Percentiles rank a stretch among this genome's conserved stretches.
These are phyloP conservation scores for Trissoscelio sp. DNA, from an alignment of 2,888 invertebrate genomes.

Conservation along the genomic window DNA sequence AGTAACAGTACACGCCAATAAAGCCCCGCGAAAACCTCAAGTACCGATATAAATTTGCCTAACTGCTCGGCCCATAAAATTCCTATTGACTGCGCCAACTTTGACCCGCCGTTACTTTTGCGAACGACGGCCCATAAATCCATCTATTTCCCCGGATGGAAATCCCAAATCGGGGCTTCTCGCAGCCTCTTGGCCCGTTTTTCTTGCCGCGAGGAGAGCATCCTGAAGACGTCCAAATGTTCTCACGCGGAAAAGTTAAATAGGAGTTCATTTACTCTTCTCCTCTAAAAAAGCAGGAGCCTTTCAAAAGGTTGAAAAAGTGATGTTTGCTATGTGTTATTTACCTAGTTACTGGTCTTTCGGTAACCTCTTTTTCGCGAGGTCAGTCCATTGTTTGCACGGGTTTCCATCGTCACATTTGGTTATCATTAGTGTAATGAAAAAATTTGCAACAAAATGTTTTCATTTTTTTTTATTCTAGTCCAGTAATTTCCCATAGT, in stretches of 20 bases:
- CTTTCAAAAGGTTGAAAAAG: conserved; percentile 22
- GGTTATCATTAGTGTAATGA: conserved; percentile 22
- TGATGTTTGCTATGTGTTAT: conserved; percentile 18
- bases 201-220: too few species aligned
- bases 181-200: background rate
- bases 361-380: conserved; percentile 26
- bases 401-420: conserved; percentile 7
- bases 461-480: too few species aligned
- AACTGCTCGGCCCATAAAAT: conserved; percentile 11
- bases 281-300: conserved; percentile 9
- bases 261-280: conserved; percentile 6
- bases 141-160: background rate
- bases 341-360: conserved; percentile 33
- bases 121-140: conserved; percentile 8
- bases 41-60: conserved; percentile 21
- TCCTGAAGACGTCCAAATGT: conserved; percentile 11
- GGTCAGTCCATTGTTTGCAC: conserved; percentile 24
- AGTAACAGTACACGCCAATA: conserved; percentile 8
- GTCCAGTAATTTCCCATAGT: too few species aligned
- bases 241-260: conserved; percentile 41
- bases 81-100: conserved; percentile 14
- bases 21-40: conserved; percentile 21
- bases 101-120: conserved; percentile 18
- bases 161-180: conserved; percentile 11
- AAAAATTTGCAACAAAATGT: too few species aligned